A percentile compares a stretch with the other conserved stretches of the same genome.
Conservation (phyloP, 2,888 invertebrate genomes). For the Apamea sordens region DNA sequence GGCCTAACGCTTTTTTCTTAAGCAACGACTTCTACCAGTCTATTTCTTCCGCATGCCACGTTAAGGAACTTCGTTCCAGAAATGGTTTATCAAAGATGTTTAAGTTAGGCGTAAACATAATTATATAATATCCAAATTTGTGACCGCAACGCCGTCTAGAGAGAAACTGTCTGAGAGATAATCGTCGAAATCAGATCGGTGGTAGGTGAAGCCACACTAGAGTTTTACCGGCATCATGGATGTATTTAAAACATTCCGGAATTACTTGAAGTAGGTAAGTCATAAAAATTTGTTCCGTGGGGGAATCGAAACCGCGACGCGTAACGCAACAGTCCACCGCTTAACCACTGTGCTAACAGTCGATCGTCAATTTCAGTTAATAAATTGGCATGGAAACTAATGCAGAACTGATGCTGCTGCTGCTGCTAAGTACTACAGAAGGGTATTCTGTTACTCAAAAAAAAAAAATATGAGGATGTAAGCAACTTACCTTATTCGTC, state of each 20-base stretch:
- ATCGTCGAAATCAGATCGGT: background rate
- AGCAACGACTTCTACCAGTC: background rate
- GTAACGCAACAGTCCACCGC: background rate
- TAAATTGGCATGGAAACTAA: background rate
- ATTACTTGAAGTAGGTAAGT: background rate
- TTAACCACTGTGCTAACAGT: background rate
- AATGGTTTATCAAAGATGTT: background rate
- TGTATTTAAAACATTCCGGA: background rate
- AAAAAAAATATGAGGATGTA: background rate
- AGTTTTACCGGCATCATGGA: background rate
- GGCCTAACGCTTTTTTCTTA: background rate
- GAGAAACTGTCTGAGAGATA: background rate
- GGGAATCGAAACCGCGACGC: background rate
- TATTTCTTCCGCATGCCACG: background rate
- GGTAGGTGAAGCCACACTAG: background rate
- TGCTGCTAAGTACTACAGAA: no score
- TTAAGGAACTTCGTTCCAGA: background rate
- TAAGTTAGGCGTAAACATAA: background rate
- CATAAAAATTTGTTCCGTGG: background rate
- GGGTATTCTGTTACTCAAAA: background rate
- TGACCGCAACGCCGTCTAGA: background rate
- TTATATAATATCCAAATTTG: background rate
- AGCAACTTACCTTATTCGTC: conserved; percentile 94
- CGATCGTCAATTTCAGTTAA: background rate
- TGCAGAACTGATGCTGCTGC: no score